phyloP scores from a whole-genome alignment of 2,888 invertebrate genomes.

The Andrena marginata region DNA sequence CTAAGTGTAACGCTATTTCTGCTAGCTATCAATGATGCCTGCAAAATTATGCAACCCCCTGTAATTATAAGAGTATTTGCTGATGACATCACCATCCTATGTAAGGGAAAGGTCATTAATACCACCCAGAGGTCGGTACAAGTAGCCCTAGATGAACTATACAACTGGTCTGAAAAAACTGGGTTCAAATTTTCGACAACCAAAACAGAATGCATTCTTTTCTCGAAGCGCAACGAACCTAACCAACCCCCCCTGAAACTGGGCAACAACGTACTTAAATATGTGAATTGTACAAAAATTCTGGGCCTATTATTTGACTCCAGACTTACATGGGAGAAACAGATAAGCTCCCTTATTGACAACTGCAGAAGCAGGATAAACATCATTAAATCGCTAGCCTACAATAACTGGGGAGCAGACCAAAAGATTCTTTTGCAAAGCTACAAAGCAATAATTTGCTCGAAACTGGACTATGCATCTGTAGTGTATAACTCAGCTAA shows the following conservation, averaged over 20 bases:
- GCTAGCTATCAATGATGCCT: not conserved
- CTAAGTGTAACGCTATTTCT: conserved; percentile 6
- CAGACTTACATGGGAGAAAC: not conserved
- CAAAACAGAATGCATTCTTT: not conserved
- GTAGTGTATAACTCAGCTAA: not conserved
- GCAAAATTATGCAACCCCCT: not conserved
- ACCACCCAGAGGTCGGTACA: not conserved
- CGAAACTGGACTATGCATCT: not conserved
- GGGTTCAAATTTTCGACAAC: not conserved
- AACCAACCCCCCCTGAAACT: not conserved
- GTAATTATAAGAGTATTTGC: not conserved
- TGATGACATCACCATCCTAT: not conserved
- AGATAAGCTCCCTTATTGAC: not conserved
- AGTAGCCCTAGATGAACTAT: not conserved
- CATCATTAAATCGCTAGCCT: not conserved
- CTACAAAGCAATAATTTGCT: not conserved
- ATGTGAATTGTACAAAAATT: not conserved
- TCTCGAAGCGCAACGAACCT: not conserved
- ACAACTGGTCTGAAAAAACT: not conserved
- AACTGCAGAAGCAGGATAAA: not conserved
- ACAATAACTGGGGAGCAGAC: not conserved
- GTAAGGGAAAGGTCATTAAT: not conserved
- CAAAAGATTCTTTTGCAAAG: too few relatives aligned
- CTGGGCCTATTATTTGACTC: not conserved
- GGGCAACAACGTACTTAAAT: not conserved